Evolutionary conservation across 2,888 invertebrate species (phyloP), one percentile per base, ranked within the genome.

Genomic region (Eremobia ochroleuca): DNA sequence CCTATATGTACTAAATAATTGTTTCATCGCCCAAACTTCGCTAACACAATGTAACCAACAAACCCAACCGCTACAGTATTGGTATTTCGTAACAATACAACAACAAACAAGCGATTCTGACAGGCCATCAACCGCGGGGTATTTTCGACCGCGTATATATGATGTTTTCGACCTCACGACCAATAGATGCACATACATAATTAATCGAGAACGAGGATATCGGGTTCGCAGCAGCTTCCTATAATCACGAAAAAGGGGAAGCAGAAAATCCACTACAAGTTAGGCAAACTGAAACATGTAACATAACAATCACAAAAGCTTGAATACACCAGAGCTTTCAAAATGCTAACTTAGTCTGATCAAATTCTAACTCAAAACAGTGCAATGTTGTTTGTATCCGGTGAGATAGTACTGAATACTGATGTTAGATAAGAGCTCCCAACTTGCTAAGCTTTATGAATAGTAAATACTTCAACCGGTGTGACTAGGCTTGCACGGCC

Each of bases 111-210:
- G 67, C 62, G 28, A 73, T 78, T 79, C 67, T 52, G 87, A 76
- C 70, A 34, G 62, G 69, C 64, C 75, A 83, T 87, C 77, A 87
- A 81, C 82, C 79, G 81, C 64, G 46, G 64, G 40, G 75, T 72
- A 82, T 81, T 82, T 85, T 87, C 85, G 78, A 75, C 34, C 67
- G 62, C 21, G 75, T 81, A 78, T 81, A 79, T 85, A 72, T 85
- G 85, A 85, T 83, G 82, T 85, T 85, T 81, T 88, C 88, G 89
- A 88, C 90, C 89, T 91, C 88, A 87, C 81, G 77, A 79, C 89
- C 81, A 89, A 93, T 90, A 89, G 89, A 93, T 93, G 92, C 91
- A 93, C 92, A 93, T 93, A 91, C 93, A 93, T 93, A 93, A 93
- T 93, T 91, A 91, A 93, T 92, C 81, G 81, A 76, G 55, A 77